Evolutionary conservation across 2,797 vertebrate species (phyloP), one percentile per base, ranked within the genome.

Genomic region (Cryptoprocta ferox): DNA sequence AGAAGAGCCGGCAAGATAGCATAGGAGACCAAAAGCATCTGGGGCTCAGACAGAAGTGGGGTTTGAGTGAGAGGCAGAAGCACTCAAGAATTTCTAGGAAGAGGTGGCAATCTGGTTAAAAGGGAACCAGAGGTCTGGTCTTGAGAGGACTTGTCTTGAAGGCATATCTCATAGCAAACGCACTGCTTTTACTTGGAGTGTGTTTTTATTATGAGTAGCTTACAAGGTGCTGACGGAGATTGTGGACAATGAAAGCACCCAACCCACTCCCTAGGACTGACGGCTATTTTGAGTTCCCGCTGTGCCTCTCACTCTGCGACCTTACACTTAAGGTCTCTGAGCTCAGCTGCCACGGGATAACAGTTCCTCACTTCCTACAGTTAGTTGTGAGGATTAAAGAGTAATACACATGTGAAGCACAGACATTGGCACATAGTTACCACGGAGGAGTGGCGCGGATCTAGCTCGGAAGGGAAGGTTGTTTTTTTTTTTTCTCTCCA

Each of bases 31-130:
- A 68, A 84, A 86, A 92, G 30, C 59, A n/a, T 50, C 63, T 68
- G 81, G 42, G 48, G 48, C 30, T 83, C 53, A 96, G 65, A 84
- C n/a, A 82, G 53, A 96, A 26, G 73, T 59, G 87, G 87, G 35
- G 18, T 56, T 92, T 95, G 48, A 90, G 37, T 89, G 73, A 92
- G 39, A 94, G 70, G 79, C 88, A 89, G 68, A 83, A 73, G 63
- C 35, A n/a, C 28, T 89, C 50, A 91, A 81, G 70, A 80, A 78
- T 70, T 96, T 88, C 14, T 96, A 85, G 32, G 48, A 71, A 61
- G 89, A 32, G 8, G 30, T 56, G 65, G 70, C 21, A 75, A 5
- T 56, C 26, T 48, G 50, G 14, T 80, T 93, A 85, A 83, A 30
- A 15, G 28, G 16, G 12, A 75, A 79, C 16, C 53, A 45, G 81